phyloP scores from a whole-genome alignment of 1,140 invertebrate genomes.

The Drosophila ironensis region DNA sequence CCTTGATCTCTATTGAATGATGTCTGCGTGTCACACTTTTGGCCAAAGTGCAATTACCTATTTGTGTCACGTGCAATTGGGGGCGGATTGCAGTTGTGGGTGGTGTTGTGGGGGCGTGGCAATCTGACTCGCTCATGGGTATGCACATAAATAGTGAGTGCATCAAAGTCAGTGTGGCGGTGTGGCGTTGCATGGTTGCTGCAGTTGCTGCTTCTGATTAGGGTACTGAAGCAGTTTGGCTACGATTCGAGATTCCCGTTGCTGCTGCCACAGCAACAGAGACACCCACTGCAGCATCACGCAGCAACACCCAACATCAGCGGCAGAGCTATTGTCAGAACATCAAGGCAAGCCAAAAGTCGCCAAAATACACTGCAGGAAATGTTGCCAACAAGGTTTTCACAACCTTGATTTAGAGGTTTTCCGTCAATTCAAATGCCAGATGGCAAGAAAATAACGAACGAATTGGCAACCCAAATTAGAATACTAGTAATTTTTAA shows the following conservation, averaged over 20 bases:
- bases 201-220: conserved; percentile 59
- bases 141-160: conserved; percentile 57
- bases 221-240: conserved; percentile 57
- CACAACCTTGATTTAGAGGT: no score
- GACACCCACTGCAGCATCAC: conserved; percentile 1
- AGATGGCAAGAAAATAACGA: no score
- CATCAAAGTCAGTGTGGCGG: conserved; percentile 55
- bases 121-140: background rate
- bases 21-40: conserved; percentile 34
- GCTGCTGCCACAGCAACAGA: background rate
- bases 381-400: no score
- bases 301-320: conserved; percentile 19
- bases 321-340: conserved; percentile 47
- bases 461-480: no score
- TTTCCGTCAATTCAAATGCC: no score
- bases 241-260: conserved; percentile 13
- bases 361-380: background rate
- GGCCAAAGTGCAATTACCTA: conserved; percentile 63
- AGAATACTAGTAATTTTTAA: no score
- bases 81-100: background rate
- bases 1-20: conserved; percentile 32
- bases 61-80: conserved; percentile 62
- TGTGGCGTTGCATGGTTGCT: conserved; percentile 41
- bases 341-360: conserved; percentile 33
- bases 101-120: conserved; percentile 5